Conservation (phyloP, 2,113 vertebrate genomes). For the Prinia subflava region DNA sequence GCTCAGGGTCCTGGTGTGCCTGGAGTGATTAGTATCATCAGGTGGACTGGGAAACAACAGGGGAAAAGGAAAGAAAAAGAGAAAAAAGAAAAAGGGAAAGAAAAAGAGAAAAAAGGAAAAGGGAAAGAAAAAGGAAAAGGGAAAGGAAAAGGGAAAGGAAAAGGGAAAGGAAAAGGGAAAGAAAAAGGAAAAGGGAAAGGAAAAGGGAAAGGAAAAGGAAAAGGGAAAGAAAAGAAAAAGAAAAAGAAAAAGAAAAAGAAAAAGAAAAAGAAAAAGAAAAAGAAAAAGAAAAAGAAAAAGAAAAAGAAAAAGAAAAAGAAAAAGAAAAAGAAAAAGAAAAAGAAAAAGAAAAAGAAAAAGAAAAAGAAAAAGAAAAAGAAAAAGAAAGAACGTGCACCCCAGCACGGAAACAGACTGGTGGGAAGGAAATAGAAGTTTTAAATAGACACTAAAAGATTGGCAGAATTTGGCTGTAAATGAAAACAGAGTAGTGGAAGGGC, state of each 20-base stretch:
- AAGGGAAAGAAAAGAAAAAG: too few relatives aligned
- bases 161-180: too few relatives aligned
- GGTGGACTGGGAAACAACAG: background rate
- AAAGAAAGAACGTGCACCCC: background rate
- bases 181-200: too few relatives aligned
- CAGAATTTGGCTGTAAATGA: slow-evolving; percentile 1
- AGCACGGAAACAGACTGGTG: background rate
- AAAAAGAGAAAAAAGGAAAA: too few relatives aligned
- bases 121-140: too few relatives aligned
- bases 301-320: too few relatives aligned
- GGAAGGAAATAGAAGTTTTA: background rate
- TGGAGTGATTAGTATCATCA: background rate
- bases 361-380: rapidly evolving
- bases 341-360: rapidly evolving
- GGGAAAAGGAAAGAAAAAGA: background rate
- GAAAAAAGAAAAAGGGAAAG: background rate
- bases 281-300: rapidly evolving
- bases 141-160: background rate
- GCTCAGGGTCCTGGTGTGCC: background rate
- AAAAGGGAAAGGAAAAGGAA: too few relatives aligned
- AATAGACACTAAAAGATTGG: background rate
- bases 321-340: too few relatives aligned
- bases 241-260: too few relatives aligned
- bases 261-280: too few relatives aligned
- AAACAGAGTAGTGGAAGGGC: background rate